Evolutionary conservation across 2,113 vertebrate genomes (phyloP), one percentile per base, ranked within the genome.

Genomic region (Galbula dea): DNA sequence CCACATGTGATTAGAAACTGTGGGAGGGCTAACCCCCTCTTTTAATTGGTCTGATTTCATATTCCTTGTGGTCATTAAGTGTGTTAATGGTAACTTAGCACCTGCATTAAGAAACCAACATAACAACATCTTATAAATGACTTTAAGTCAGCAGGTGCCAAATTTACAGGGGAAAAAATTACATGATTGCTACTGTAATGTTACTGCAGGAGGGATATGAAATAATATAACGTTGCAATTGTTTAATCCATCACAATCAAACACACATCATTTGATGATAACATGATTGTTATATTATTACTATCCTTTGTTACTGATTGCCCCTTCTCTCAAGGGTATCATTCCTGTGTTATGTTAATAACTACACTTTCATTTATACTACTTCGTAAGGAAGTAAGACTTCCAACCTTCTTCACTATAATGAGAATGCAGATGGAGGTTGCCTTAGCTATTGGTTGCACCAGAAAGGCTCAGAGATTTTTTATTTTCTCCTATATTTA

Each of bases 181-280:
- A 86, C 87, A 95, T 63, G 45, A 79, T 94, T 93, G 68, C 83
- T 61, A 27, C 78, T 92, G 39, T 90, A 90, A 90, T 91, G 77
- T 91, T 96, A 85, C 93, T 79, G 67, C 77, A 89, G 89, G 91
- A 96, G 92, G 81, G 78, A 92, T 90, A 92, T 73, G 58, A 93
- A 95, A 83, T 90, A 96, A 97, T 96, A 94, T 95, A 95, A 95
- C 76, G 46, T 52, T 95, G 74, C 88, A 93, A 55, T 88, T 97
- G 76, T 96, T 97, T 96, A 97, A 97, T 96, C 93, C 71, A 96
- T 97, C 95, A 95, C 89, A 94, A 97, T 96, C 91, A 96, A 94
- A 80, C 22, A 86, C 83, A 84, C 89, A 96, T 95, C 87, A 84
- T 96, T 89, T 92, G 87, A 88, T 88, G 92, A 88, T 94, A 94